phyloP scores from a whole-genome alignment of 1,140 invertebrate species.

The Pinna nobilis region DNA sequence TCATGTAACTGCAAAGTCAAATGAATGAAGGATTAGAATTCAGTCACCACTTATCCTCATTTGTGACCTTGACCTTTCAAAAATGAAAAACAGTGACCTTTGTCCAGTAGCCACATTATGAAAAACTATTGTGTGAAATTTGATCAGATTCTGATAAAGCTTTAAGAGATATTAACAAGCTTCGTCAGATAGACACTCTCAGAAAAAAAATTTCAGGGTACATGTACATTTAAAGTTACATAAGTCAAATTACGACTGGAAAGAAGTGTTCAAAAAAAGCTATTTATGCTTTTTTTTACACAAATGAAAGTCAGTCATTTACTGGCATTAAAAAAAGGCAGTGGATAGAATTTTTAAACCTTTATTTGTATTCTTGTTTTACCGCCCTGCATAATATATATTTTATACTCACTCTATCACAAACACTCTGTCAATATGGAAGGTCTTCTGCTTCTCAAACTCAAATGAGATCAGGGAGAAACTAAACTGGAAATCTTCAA shows the following conservation, averaged over 20 bases:
- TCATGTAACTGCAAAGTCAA: conserved; percentile 18
- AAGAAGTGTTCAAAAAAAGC: background rate
- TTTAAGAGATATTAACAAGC: background rate
- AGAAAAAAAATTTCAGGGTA: background rate
- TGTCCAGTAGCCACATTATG: background rate
- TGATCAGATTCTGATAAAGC: background rate
- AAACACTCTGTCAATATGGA: conserved; percentile 14
- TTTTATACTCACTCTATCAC: background rate
- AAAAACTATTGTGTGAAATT: background rate
- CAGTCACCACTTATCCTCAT: too few species aligned
- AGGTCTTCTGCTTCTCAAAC: conserved; percentile 9
- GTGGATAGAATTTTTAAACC: background rate
- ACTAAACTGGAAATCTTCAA: conserved; percentile 29
- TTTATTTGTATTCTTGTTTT: background rate
- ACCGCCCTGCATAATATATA: background rate
- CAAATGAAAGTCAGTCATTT: too few species aligned
- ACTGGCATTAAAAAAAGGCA: background rate
- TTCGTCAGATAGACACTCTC: background rate
- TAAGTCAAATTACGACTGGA: background rate
- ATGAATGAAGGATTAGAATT: background rate
- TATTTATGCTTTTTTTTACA: too few species aligned
- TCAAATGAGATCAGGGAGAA: conserved; percentile 31
- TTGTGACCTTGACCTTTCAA: background rate
- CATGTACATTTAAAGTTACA: background rate
- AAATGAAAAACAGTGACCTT: background rate